phyloP scores from a whole-genome alignment of 2,113 vertebrate genomes.

The Xiphias gladius region DNA sequence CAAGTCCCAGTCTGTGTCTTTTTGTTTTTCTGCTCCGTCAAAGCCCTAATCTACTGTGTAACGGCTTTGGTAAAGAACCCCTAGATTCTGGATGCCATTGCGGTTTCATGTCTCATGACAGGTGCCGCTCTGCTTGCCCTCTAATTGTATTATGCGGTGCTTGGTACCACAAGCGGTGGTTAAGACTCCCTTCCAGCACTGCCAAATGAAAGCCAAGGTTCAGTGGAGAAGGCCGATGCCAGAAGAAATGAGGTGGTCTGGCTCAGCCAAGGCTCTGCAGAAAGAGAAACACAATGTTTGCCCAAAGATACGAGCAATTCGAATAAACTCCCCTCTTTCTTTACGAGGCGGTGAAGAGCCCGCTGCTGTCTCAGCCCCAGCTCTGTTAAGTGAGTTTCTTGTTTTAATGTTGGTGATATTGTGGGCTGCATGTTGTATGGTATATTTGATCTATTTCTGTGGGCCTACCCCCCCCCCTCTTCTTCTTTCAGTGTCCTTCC shows the following conservation, averaged over 20 bases:
- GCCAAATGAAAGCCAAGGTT: constrained; percentile 55
- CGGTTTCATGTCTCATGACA: constrained; percentile 60
- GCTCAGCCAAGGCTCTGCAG: constrained; percentile 31
- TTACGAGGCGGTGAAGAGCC: neutral
- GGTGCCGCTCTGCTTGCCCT: constrained; percentile 61
- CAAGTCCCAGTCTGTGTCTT: neutral
- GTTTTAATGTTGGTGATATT: constrained; percentile 31
- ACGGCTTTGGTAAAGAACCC: constrained; percentile 15
- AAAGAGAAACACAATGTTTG: constrained; percentile 70
- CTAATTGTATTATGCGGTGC: constrained; percentile 50
- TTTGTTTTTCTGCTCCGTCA: constrained; percentile 43
- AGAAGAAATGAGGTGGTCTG: constrained; percentile 55
- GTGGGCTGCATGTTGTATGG: constrained; percentile 4
- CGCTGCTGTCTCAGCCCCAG: constrained; percentile 2
- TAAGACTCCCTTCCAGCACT: constrained; percentile 29
- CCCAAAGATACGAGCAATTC: constrained; percentile 29
- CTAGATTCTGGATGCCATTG: constrained; percentile 8
- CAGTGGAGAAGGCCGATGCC: constrained; percentile 39
- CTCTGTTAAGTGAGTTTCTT: constrained; percentile 31
- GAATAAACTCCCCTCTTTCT: constrained; percentile 14
- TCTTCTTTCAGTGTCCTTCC: constrained; percentile 15
- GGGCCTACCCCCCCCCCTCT: neutral
- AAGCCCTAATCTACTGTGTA: constrained; percentile 49
- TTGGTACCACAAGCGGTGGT: constrained; percentile 53
- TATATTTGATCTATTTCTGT: constrained; percentile 20